phyloP scores from a whole-genome alignment of 2,797 vertebrate species.

The Dryobates pubescens region DNA sequence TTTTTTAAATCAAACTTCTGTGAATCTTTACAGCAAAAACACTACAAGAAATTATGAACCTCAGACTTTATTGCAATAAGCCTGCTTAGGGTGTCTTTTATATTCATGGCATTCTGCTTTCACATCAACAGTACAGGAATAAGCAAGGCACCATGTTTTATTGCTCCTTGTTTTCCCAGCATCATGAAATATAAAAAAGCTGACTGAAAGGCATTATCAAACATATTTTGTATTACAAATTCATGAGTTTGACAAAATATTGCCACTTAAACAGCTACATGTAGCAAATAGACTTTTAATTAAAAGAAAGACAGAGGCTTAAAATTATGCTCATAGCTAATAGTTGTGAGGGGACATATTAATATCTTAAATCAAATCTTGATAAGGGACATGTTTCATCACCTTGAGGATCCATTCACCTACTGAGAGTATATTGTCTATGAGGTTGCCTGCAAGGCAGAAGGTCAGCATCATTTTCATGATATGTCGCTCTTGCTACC shows the following conservation, averaged over 20 bases:
- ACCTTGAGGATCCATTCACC: background rate
- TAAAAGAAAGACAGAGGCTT: slow-evolving; percentile 21
- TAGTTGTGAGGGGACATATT: background rate
- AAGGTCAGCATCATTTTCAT: slow-evolving; percentile 29
- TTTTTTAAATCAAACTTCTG: background rate
- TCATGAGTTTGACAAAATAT: slow-evolving; percentile 8
- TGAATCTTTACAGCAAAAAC: background rate
- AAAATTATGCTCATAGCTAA: background rate
- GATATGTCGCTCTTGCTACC: background rate
- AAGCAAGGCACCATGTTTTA: slow-evolving; percentile 13
- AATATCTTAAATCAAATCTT: slow-evolving; percentile 10
- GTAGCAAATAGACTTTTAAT: slow-evolving; percentile 44
- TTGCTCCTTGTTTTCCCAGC: slow-evolving; percentile 16
- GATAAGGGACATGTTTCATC: background rate
- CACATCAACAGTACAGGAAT: background rate
- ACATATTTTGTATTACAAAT: slow-evolving; percentile 1
- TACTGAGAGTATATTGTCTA: background rate
- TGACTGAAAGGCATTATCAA: slow-evolving; percentile 29
- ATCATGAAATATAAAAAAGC: background rate
- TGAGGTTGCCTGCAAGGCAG: slow-evolving; percentile 3
- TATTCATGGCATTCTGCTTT: background rate
- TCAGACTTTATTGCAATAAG: background rate
- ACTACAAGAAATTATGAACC: background rate
- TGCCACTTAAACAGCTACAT: slow-evolving; percentile 11
- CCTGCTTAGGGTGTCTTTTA: slow-evolving; percentile 27